Evolutionary conservation across 2,797 vertebrate genomes (phyloP).

Genomic region (Pelochelys cantorii): DNA sequence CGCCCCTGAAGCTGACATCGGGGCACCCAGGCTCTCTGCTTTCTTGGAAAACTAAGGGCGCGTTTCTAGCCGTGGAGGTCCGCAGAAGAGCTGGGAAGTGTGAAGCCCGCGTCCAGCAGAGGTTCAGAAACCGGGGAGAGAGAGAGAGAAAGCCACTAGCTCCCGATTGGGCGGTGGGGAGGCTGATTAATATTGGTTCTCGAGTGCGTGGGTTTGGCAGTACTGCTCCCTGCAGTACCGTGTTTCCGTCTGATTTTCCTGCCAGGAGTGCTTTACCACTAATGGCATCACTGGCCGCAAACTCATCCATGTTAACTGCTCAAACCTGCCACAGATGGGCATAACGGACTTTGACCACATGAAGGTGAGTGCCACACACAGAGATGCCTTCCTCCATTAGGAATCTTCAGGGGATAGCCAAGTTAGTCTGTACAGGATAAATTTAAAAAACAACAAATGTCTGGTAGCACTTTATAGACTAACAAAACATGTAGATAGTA

Average conservation of each 20-base stretch:
- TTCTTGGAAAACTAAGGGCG: background rate
- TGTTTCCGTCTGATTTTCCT: constrained; percentile 27
- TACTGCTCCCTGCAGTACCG: background rate
- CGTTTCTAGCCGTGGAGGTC: background rate
- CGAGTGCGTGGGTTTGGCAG: background rate
- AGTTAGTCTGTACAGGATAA: too few species aligned
- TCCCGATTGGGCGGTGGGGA: background rate
- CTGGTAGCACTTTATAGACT: too few species aligned
- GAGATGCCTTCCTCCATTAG: background rate
- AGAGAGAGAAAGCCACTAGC: accelerated
- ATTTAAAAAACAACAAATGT: too few species aligned
- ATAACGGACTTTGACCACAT: constrained; percentile 91
- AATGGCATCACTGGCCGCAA: constrained; percentile 90
- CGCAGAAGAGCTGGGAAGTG: background rate
- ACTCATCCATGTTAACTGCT: constrained; percentile 87
- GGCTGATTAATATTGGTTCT: background rate
- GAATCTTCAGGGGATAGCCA: background rate
- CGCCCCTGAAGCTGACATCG: background rate
- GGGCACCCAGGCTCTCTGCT: background rate
- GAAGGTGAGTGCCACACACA: constrained; percentile 82
- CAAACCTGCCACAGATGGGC: constrained; percentile 87
- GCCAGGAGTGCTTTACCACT: constrained; percentile 89
- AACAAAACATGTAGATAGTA: too few species aligned
- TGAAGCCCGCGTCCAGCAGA: background rate
- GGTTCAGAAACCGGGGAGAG: background rate